A percentile compares a stretch with the other conserved stretches of the same genome.
Evolutionary conservation across 2,797 vertebrate species (phyloP).

Genomic region (Anguilla anguilla): DNA sequence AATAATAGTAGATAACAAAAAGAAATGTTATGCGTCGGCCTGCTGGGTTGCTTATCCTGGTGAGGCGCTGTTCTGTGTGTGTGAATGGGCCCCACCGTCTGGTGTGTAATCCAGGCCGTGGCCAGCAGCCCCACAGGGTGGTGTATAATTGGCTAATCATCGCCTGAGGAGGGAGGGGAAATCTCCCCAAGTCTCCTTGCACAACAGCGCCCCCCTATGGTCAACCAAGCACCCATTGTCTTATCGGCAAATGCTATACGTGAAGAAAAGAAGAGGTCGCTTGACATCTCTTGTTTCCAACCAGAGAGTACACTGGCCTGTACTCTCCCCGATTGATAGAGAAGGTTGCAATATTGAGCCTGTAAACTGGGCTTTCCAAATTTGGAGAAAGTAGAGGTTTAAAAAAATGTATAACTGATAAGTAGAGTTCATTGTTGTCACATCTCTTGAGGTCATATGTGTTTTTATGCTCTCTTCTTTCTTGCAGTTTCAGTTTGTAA

Average conservation of each 20-base stretch:
- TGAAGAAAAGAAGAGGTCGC: not conserved
- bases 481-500: conserved; percentile 95
- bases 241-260: not conserved
- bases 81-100: not conserved
- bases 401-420: not conserved
- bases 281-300: not conserved
- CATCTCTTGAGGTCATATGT: not conserved
- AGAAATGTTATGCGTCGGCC: not conserved
- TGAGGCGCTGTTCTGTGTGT: not conserved
- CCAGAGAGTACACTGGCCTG: not conserved
- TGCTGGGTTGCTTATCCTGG: not conserved
- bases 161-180: not conserved
- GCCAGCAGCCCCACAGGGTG: not conserved
- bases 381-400: no score
- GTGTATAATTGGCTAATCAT: not conserved
- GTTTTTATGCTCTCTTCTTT: conserved; percentile 38
- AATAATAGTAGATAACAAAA: not conserved
- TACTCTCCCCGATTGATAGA: not conserved
- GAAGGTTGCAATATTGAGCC: not conserved
- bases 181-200: not conserved
- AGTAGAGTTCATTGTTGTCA: not conserved
- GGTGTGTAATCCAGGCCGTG: not conserved
- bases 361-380: not conserved
- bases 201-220: not conserved
- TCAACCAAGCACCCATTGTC: not conserved